These are phyloP conservation scores for Anser brachyrhynchus DNA, from an alignment of 2,113 vertebrate genomes.

Conservation along the genomic window DNA sequence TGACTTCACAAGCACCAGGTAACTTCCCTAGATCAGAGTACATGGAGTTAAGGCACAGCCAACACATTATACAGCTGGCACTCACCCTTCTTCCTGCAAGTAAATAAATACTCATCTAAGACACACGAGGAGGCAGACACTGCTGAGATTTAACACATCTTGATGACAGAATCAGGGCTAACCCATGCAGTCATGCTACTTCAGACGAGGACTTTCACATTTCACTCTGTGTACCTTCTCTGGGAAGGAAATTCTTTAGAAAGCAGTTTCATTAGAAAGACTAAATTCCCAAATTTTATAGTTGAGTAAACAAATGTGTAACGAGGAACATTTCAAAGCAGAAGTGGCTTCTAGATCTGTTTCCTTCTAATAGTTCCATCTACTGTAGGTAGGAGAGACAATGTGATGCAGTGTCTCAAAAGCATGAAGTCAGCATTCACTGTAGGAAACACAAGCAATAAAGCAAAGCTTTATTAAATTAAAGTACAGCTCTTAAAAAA, in stretches of 20 bases:
- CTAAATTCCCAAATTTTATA: not conserved
- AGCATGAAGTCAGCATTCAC: not conserved
- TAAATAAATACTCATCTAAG: not conserved
- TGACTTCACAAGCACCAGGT: not conserved
- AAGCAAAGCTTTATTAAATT: not conserved
- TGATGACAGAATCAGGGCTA: not conserved
- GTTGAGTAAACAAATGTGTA: not conserved
- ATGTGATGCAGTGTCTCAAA: not conserved
- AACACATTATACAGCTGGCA: not conserved
- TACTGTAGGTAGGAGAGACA: not conserved
- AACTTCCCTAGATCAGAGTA: not conserved
- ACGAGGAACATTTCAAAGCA: not conserved
- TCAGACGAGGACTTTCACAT: not conserved
- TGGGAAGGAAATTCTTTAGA: not conserved
- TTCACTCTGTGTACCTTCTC: not conserved
- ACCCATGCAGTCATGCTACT: accelerated
- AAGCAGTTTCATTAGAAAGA: not conserved
- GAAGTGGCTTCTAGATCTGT: not conserved
- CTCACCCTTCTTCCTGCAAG: not conserved
- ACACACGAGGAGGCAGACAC: not conserved
- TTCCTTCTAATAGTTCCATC: not conserved
- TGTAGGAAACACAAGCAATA: not conserved
- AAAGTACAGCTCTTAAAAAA: not conserved
- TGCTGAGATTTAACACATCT: not conserved
- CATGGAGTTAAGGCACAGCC: not conserved